These are phyloP conservation scores for Engraulis encrasicolus DNA, from an alignment of 2,113 vertebrate genomes.

Conservation along the genomic window DNA sequence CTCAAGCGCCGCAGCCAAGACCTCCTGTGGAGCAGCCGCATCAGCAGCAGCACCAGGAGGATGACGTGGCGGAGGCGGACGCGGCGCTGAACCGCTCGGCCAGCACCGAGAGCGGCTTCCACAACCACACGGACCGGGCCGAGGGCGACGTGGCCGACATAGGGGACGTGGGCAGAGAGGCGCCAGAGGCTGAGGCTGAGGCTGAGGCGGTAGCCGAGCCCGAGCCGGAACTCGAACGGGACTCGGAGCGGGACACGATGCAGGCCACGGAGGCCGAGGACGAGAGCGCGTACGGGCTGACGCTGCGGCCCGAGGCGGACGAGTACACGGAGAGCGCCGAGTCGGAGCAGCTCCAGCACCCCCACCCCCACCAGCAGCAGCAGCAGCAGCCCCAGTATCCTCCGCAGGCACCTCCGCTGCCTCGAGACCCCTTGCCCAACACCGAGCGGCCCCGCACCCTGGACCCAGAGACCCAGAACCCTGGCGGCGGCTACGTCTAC, in stretches of 20 bases:
- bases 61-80: conserved; percentile 81
- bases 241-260: too few species aligned
- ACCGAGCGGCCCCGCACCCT: conserved; percentile 78
- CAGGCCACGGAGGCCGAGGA: conserved; percentile 67
- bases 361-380: conserved; percentile 69
- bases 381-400: conserved; percentile 60
- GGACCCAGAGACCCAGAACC: conserved; percentile 78
- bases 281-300: conserved; percentile 58
- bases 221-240: too few species aligned
- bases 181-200: conserved; percentile 49
- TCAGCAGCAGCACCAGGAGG: conserved; percentile 52
- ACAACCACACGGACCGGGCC: conserved; percentile 91
- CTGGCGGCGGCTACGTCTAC: conserved; percentile 86
- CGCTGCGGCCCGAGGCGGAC: conserved; percentile 80
- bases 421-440: conserved; percentile 69
- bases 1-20: neutral
- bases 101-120: conserved; percentile 94
- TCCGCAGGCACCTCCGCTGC: conserved; percentile 72
- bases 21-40: too few species aligned
- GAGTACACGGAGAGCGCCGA: conserved; percentile 91
- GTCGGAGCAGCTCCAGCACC: conserved; percentile 81
- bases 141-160: conserved; percentile 89
- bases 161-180: conserved; percentile 75
- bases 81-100: conserved; percentile 85
- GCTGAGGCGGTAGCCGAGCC: too few species aligned